A percentile compares a stretch with the other conserved stretches of the same genome.
Evolutionary conservation across 1,140 invertebrate genomes (phyloP).

Genomic region (Monomorium pharaonis): DNA sequence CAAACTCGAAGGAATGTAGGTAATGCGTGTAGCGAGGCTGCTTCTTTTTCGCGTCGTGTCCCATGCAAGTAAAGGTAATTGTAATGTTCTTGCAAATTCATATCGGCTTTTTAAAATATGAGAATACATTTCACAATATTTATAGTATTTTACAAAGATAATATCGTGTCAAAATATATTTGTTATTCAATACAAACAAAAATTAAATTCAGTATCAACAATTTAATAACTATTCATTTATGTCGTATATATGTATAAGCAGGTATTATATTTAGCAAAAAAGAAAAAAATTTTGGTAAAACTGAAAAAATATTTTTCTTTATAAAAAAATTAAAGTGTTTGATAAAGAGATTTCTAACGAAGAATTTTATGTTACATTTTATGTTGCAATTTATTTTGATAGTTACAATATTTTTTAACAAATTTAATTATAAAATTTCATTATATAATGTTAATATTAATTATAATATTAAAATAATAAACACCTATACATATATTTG

Average conservation of each 20-base stretch:
- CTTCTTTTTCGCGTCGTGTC: neutral
- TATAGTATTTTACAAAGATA: neutral
- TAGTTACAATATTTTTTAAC: neutral
- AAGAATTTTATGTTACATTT: too few species aligned
- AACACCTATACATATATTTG: too few species aligned
- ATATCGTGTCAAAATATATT: neutral
- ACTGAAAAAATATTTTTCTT: neutral
- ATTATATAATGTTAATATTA: too few species aligned
- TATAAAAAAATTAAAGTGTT: neutral
- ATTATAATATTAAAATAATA: too few species aligned
- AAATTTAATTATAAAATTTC: neutral
- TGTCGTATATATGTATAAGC: neutral
- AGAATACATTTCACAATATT: neutral
- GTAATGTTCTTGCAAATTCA: constrained; percentile 1
- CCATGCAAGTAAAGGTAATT: neutral
- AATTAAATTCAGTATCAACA: neutral
- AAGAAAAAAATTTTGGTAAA: neutral
- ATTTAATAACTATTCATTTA: neutral
- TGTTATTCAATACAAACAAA: too few species aligned
- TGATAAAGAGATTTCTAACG: neutral
- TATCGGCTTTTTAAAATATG: neutral
- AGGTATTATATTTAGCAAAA: neutral
- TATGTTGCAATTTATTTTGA: neutral
- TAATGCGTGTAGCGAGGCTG: neutral
- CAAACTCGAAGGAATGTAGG: neutral